Evolutionary conservation across 1,140 invertebrate species (phyloP), one percentile per base, ranked within the genome.

Genomic region (Phymastichus coffea): DNA sequence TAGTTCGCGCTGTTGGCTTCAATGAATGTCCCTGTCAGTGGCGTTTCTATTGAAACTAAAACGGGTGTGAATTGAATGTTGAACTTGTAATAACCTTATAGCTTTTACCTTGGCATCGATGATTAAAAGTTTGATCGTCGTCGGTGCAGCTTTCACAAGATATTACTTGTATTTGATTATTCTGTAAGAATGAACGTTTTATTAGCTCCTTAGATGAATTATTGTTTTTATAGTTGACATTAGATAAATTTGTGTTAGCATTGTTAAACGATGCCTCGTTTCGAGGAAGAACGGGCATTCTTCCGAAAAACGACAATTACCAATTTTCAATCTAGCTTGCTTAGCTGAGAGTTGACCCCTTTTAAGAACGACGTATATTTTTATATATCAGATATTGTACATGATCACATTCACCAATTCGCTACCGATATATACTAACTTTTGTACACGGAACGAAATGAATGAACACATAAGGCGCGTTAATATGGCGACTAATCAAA

Each of bases 331-430:
- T n/a, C n/a, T n/a, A n/a, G n/a, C n/a, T n/a, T n/a, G n/a, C n/a
- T n/a, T n/a, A n/a, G n/a, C n/a, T n/a, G n/a, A n/a, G n/a, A n/a
- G n/a, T n/a, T n/a, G n/a, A n/a, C n/a, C n/a, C n/a, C n/a, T n/a
- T n/a, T n/a, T n/a, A n/a, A n/a, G n/a, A n/a, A n/a, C n/a, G n/a
- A n/a, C n/a, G n/a, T n/a, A n/a, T n/a, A n/a, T n/a, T n/a, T n/a
- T n/a, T 44, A 28, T n/a, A 28, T 25, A 48, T 40, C 33, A 4
- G n/a, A 33, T 40, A 44, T 15, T 41, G 25, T 51, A 30, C 17
- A 46, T n/a, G 7, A 40, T 47, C 26, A 60, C 30, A 54, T 40
- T 48, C 23, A 60, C 10, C n/a, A 22, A 37, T 54, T 48, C 15
- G 6, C 47, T 54, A 52, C 2, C 23, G 6, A 4, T n/a, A n/a